Base-by-base conservation (phyloP, 2,888 invertebrate genomes). In the Sinotaia quadrata region DNA sequence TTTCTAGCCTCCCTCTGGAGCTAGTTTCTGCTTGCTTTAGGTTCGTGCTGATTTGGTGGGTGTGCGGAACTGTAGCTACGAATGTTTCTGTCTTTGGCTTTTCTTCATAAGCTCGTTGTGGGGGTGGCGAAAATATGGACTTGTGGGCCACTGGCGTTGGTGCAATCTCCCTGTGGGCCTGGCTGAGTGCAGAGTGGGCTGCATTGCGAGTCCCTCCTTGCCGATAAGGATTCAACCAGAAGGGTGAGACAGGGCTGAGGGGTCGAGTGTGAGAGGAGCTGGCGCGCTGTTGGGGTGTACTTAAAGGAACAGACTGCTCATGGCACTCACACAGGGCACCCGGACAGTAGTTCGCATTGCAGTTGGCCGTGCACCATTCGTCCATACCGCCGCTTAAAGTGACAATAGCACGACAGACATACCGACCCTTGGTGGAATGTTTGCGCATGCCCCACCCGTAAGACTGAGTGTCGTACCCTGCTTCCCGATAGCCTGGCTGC, bases 291-390 rank as follows among this genome's bases (percentile, higher is more conserved):
- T n/a, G 0, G 8, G 57, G 34, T n/a, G n/a, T n/a, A 21, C n/a
- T 12, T 29, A 33, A 24, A 4, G 63, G n/a, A 5, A n/a, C 27
- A 2, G 24, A 56, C 24, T 61, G 68, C n/a, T 27, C 57, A 33
- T 66, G 47, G 51, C 78, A 78, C 12, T 72, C 36, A 37, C 78
- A 78, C 58, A 77, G 70, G 10, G 63, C 62, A 2, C 54, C 37
- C 0, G 84, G 84, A 56, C 83, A 84, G 69, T 72, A 80, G 10
- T 80, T 77, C 7, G 78, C 78, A 54, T 80, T 79, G 71, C 84
- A 84, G 65, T 82, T 81, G 21, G 75, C 76, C 7, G 73, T 75
- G 62, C 84, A 84, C 84, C 84, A 84, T 18, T 74, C 77, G 62
- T 84, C 81, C 83, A 84, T 83, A 0, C 80, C 83, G 0, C 78